phyloP scores from a whole-genome alignment of 2,113 vertebrate genomes.

The Calyptommatus sinebrachiatus region DNA sequence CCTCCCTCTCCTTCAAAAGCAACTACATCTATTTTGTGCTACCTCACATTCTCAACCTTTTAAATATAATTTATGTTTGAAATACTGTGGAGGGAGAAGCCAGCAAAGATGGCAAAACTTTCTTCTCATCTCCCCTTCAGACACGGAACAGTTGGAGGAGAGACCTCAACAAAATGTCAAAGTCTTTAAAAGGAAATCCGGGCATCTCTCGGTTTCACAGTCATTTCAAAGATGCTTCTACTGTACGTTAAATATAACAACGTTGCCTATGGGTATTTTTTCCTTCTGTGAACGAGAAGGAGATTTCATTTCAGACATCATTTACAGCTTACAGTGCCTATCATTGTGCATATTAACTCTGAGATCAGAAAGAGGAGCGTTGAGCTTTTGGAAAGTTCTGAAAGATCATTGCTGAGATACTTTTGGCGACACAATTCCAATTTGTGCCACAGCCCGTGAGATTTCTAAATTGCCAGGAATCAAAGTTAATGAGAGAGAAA shows the following conservation, averaged over 20 bases:
- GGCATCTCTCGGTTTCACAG: not conserved
- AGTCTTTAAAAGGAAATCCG: not conserved
- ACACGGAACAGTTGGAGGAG: not conserved
- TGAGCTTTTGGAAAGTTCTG: slow-evolving; percentile 4
- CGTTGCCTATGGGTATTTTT: not conserved
- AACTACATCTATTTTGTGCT: too few relatives aligned
- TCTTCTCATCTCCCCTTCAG: not conserved
- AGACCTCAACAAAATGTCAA: not conserved
- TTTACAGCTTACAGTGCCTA: not conserved
- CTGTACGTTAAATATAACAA: not conserved
- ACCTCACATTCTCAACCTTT: too few relatives aligned
- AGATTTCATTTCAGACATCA: slow-evolving; percentile 22
- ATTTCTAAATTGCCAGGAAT: slow-evolving; percentile 17
- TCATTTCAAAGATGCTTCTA: slow-evolving; percentile 8
- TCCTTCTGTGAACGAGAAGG: not conserved
- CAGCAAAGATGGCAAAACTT: not conserved
- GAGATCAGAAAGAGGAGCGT: slow-evolving; percentile 14
- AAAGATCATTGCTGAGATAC: not conserved
- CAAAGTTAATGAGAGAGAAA: slow-evolving; percentile 31
- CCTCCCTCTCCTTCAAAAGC: too few relatives aligned
- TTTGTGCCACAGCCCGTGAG: slow-evolving; percentile 17
- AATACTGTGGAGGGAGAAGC: not conserved
- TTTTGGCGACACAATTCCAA: not conserved
- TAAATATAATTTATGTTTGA: not conserved
- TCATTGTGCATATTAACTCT: slow-evolving; percentile 7